Evolutionary conservation across 2,797 vertebrate species (phyloP), one percentile per base, ranked within the genome.

Genomic region (Phrynocephalus vlangalii): DNA sequence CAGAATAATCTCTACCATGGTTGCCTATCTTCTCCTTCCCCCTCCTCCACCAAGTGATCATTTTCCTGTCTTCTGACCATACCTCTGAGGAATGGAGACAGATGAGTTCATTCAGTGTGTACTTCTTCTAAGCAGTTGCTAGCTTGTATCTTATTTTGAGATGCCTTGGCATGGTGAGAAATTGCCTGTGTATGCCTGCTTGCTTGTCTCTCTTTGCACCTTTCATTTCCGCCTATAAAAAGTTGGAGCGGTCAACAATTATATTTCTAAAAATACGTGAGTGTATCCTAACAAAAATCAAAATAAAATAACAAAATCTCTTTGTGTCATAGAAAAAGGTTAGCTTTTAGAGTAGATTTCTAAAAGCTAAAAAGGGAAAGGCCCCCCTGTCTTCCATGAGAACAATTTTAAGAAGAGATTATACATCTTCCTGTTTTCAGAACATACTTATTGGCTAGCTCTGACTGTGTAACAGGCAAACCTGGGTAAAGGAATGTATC

Each of bases 131-230:
- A 87, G 60, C 68, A 22, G 9, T 85, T 26, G 86, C 87, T 72
- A 91, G 83, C 52, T 86, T 91, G 90, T 90, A 56, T 88, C 82
- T 91, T 89, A 85, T 88, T 94, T 93, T 88, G 80, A 90, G 91
- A 79, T 86, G 80, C 73, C 80, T 16, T 70, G 18, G 86, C 79
- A 82, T n/a, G 63, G 52, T 60, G 76, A 52, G 30, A 15, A 66
- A 60, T 70, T 50, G 28, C 24, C 26, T 18, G 38, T 38, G 28
- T 20, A 73, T 38, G 11, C 28, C 71, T 44, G 44, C 15, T 18
- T 22, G 26, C n/a, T 22, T 44, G 60, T 3, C 38, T 50, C 30
- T 28, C 50, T 24, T 67, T 26, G 28, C 13, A 50, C n/a, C 38
- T 15, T 82, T 70, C 22, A 3, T 68, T 87, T 70, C 76, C n/a